Conservation (phyloP, 1,140 invertebrate genomes). For the Trachymyrmex septentrionalis region DNA sequence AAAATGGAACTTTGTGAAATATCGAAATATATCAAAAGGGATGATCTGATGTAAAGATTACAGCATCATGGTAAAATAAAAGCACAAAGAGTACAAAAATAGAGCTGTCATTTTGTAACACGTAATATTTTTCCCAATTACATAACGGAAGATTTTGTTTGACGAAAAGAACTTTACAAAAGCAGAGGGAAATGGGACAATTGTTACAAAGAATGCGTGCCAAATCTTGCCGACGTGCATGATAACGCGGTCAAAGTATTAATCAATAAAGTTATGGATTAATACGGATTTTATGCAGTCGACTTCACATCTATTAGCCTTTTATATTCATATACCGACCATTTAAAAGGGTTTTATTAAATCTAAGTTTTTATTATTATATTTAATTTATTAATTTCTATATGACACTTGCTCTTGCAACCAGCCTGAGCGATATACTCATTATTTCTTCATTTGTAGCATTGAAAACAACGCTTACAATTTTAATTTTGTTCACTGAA, state of each 20-base stretch:
- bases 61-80: conserved; percentile 3
- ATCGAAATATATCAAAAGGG: background rate
- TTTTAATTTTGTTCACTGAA: too few species aligned
- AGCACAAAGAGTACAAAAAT: background rate
- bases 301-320: too few species aligned
- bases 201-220: background rate
- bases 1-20: background rate
- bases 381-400: too few species aligned
- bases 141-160: background rate
- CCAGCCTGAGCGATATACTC: too few species aligned
- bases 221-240: conserved; percentile 25
- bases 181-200: background rate
- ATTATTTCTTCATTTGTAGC: too few species aligned
- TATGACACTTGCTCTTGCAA: too few species aligned
- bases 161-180: too few species aligned
- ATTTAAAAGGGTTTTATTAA: too few species aligned
- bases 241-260: conserved; percentile 1
- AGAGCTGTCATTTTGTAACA: background rate
- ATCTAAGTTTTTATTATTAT: too few species aligned
- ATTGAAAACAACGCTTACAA: background rate
- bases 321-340: too few species aligned
- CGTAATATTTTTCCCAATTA: background rate
- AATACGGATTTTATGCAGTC: too few species aligned
- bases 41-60: background rate
- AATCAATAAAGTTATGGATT: background rate